These are phyloP conservation scores for Ceriagrion tenellum DNA, from an alignment of 2,888 invertebrate genomes.

Conservation along the genomic window DNA sequence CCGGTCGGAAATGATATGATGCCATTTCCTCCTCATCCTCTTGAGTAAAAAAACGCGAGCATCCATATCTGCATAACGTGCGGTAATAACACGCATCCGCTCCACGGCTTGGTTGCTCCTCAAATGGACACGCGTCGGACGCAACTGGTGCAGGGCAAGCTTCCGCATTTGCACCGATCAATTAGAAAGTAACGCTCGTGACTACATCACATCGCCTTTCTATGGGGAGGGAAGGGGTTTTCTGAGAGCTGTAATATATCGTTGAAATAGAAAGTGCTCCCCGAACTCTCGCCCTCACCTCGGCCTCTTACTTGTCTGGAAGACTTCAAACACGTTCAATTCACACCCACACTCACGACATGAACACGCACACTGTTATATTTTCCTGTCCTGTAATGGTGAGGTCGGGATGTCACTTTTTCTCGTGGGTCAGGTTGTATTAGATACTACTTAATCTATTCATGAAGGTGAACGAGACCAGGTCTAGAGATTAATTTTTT, in stretches of 20 bases:
- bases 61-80: neutral
- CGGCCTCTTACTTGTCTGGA: neutral
- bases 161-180: constrained; percentile 31
- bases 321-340: neutral
- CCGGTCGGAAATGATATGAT: neutral
- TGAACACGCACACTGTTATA: neutral
- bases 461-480: too few relatives aligned
- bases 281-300: neutral
- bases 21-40: neutral
- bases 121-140: neutral
- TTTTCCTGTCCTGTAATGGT: neutral
- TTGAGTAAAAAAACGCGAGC: neutral
- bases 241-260: neutral
- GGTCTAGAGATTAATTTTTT: too few relatives aligned
- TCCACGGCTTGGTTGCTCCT: neutral
- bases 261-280: constrained; percentile 29
- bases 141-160: neutral
- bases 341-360: too few relatives aligned
- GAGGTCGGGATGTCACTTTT: neutral
- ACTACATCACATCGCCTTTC: neutral
- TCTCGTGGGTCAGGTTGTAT: neutral
- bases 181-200: constrained; percentile 30
- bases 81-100: neutral
- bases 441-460: too few relatives aligned
- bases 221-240: neutral